phyloP scores from a whole-genome alignment of 1,140 invertebrate genomes.

The Apis florea region DNA sequence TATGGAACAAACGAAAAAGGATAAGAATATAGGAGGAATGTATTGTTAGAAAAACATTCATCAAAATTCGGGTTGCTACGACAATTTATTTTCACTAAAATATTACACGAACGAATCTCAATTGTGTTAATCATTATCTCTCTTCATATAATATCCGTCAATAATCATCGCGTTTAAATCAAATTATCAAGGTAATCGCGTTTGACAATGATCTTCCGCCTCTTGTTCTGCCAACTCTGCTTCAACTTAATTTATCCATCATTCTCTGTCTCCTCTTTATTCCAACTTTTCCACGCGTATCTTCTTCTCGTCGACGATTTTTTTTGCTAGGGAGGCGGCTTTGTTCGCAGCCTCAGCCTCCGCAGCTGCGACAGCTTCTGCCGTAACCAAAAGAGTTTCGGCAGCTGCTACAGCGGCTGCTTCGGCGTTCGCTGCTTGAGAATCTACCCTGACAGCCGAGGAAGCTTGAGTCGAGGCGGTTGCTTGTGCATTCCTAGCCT shows the following conservation, averaged over 20 bases:
- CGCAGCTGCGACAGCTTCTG: neutral
- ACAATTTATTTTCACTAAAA: constrained; percentile 23
- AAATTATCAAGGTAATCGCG: neutral
- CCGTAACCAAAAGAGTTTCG: neutral
- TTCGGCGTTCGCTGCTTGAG: constrained; percentile 9
- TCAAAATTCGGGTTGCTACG: neutral
- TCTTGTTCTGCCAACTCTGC: neutral
- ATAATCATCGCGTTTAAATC: neutral
- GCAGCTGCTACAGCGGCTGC: neutral
- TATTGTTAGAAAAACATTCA: no score
- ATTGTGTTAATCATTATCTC: neutral
- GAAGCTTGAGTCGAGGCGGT: neutral
- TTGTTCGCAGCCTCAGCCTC: neutral
- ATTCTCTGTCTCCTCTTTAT: neutral
- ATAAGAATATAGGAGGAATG: neutral
- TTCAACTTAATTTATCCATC: neutral
- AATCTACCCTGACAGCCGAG: neutral
- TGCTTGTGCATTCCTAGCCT: neutral
- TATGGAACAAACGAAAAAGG: neutral
- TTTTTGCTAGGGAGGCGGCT: neutral
- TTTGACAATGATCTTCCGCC: neutral
- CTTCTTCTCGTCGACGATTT: neutral
- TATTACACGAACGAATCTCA: constrained; percentile 14
- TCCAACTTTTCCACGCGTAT: neutral
- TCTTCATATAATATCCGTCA: neutral